These are phyloP conservation scores for Ditylenchus weischeri DNA, from an alignment of 2,888 invertebrate species.

Conservation along the genomic window DNA sequence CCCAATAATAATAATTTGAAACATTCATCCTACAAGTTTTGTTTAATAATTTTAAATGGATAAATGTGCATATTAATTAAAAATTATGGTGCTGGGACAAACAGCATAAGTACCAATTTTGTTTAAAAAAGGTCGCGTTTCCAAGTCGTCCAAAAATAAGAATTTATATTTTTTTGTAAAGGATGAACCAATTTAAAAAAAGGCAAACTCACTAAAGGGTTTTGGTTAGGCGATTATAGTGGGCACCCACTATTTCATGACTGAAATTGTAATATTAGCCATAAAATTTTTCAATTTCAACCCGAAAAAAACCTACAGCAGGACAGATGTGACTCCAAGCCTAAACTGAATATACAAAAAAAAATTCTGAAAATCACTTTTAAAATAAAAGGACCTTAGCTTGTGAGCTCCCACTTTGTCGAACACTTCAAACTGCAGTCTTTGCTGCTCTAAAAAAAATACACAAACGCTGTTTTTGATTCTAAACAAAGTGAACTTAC, in stretches of 20 bases:
- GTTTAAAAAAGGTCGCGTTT: too few species aligned
- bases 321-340: conserved; percentile 24
- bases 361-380: too few species aligned
- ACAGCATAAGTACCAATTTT: too few species aligned
- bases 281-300: too few species aligned
- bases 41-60: too few species aligned
- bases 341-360: not conserved
- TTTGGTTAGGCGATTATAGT: conserved; percentile 42
- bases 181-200: not conserved
- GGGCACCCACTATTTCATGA: conserved; percentile 47
- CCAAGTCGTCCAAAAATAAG: too few species aligned
- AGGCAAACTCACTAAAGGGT: conserved; percentile 33
- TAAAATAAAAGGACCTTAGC: not conserved
- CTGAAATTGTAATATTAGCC: conserved; percentile 21
- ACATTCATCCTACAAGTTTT: too few species aligned
- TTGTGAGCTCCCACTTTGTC: conserved; percentile 32
- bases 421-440: conserved; percentile 63
- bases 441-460: conserved; percentile 59
- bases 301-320: not conserved
- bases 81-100: too few species aligned
- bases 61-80: too few species aligned
- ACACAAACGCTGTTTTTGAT: too few species aligned
- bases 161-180: too few species aligned
- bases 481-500: conserved; percentile 38
- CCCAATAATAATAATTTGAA: too few species aligned